Percentiles rank a stretch among this genome's conserved stretches.
Conservation (phyloP, 1,140 invertebrate genomes). For the Camponotus pennsylvanicus region DNA sequence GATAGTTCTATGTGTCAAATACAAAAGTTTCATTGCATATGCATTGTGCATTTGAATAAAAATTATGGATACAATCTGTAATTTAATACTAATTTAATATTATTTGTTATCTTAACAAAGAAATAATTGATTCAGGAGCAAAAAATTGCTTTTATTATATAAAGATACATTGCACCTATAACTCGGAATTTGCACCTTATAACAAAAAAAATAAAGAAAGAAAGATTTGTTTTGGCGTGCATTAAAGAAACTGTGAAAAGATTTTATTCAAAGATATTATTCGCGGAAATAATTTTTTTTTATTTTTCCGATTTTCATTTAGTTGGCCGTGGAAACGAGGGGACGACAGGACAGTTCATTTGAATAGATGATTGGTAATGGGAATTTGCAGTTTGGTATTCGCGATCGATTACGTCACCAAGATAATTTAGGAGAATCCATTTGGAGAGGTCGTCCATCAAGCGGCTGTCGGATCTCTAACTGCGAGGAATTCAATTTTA, state of each 20-base stretch:
- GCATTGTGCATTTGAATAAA: background rate
- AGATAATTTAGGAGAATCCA: slow-evolving; percentile 29
- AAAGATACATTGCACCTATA: background rate
- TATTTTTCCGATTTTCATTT: slow-evolving; percentile 12
- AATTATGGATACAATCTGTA: background rate
- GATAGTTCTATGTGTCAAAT: background rate
- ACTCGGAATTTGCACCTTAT: background rate
- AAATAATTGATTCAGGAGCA: background rate
- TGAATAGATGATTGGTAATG: slow-evolving; percentile 36
- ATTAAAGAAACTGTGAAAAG: slow-evolving; percentile 7
- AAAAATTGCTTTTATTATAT: background rate
- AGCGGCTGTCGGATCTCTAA: slow-evolving; percentile 41
- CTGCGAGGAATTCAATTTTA: slow-evolving; percentile 49
- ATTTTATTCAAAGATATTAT: background rate
- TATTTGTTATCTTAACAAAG: background rate
- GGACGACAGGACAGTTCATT: background rate
- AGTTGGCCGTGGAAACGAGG: slow-evolving; percentile 12
- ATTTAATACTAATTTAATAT: background rate
- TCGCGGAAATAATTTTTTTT: slow-evolving; percentile 28
- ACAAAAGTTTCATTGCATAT: background rate
- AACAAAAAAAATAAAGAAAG: background rate
- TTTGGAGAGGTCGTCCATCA: slow-evolving; percentile 46
- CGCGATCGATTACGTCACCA: slow-evolving; percentile 42
- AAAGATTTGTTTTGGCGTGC: background rate
- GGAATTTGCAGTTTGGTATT: slow-evolving; percentile 33